Percentiles rank a stretch among this genome's conserved stretches.
Evolutionary conservation across 2,797 vertebrate genomes (phyloP).

Genomic region (Ctenochaetus hawaiiensis): DNA sequence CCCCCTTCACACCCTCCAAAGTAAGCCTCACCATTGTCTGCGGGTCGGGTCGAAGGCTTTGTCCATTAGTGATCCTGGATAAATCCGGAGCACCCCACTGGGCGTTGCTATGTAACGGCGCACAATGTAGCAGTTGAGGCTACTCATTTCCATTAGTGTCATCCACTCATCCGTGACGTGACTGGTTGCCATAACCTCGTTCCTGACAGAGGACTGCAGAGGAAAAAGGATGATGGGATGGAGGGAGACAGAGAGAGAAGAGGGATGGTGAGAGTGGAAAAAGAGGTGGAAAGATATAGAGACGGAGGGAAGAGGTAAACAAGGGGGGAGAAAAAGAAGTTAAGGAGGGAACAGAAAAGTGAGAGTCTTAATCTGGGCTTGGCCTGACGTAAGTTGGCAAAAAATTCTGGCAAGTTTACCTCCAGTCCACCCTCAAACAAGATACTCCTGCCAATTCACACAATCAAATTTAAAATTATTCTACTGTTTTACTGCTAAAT

Average conservation of each 20-base stretch:
- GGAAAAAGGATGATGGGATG: constrained; percentile 36
- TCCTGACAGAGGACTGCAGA: constrained; percentile 96
- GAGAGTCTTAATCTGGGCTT: background rate
- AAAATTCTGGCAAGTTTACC: constrained; percentile 7
- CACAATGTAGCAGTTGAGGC: constrained; percentile 99
- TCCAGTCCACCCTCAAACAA: constrained; percentile 10
- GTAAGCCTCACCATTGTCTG: constrained; percentile 96
- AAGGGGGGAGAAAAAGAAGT: background rate
- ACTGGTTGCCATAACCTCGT: constrained; percentile 99
- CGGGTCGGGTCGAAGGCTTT: constrained; percentile 99
- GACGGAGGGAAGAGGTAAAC: background rate
- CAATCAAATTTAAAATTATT: background rate
- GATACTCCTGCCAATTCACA: background rate
- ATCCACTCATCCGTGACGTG: constrained; percentile 99
- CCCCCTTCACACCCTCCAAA: constrained; percentile 57
- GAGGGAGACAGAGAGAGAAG: constrained; percentile 2
- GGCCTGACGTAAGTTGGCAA: background rate
- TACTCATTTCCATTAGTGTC: constrained; percentile 99
- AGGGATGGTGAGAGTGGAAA: background rate
- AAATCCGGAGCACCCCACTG: constrained; percentile 99
- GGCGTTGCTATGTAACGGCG: constrained; percentile 99
- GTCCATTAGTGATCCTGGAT: constrained; percentile 99
- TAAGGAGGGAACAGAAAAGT: background rate
- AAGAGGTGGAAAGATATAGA: background rate
- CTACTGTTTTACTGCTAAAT: background rate